Evolutionary conservation across 2,113 vertebrate genomes (phyloP), one percentile per base, ranked within the genome.

Genomic region (Conger conger): DNA sequence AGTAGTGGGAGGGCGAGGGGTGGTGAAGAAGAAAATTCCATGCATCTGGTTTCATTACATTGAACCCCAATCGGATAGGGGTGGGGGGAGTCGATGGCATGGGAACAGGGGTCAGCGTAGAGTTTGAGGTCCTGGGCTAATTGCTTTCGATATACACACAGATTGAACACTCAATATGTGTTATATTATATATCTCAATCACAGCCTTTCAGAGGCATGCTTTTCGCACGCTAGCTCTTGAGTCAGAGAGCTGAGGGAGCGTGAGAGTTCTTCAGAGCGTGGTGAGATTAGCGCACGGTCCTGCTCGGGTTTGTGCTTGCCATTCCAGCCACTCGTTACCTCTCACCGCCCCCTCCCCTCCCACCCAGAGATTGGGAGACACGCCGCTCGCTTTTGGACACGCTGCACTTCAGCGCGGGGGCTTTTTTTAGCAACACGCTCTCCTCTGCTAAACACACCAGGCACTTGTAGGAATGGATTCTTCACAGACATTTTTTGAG

Each of bases 281-380:
- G n/a, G n/a, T 60, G 87, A 87, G 90, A 92, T 87, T 86, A 92
- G 86, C 90, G 91, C 89, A 87, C 89, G 89, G 88, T 89, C 92
- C 50, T n/a, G 88, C 90, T 87, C 87, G 91, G 90, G 86, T 88
- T 84, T n/a, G n/a, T n/a, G n/a, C 86, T 77, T 82, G 88, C 91
- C 88, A 92, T 91, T 86, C 89, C 85, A 90, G 87, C 86, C 81
- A 89, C 88, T 90, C 91, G 93, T 93, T 93, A 93, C 91, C 88
- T 90, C 87, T 84, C 37, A 36, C 87, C 82, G 84, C 76, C 88
- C 81, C 88, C 86, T 86, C 87, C 81, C 18, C 57, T 63, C 23
- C 86, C 87, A 87, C 90, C 87, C 86, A 54, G 86, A 63, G 87
- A 91, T 57, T 85, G 73, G 82, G 88, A 84, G 87, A 80, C 85